Evolutionary conservation across 2,888 invertebrate genomes (phyloP).

Genomic region (Mesochorus sp.): DNA sequence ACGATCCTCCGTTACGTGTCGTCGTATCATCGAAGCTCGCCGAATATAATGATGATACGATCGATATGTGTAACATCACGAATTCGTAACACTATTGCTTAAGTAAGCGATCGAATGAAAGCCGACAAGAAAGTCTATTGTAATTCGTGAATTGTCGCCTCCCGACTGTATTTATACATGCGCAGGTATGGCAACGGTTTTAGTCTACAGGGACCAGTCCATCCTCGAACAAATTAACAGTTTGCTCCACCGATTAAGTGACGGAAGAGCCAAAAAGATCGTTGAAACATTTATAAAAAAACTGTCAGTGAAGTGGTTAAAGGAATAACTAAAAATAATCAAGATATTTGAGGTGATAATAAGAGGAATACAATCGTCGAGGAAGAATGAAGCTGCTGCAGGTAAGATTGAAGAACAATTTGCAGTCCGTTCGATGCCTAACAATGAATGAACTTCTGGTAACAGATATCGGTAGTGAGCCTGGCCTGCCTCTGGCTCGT

Average conservation of each 20-base stretch:
- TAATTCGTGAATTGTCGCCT: conserved; percentile 81
- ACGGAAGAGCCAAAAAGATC: conserved; percentile 60
- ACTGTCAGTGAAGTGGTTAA: conserved; percentile 46
- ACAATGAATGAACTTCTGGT: neutral
- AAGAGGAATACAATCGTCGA: conserved; percentile 63
- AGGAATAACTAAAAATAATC: neutral
- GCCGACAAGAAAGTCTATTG: conserved; percentile 81
- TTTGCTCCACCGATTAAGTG: conserved; percentile 63
- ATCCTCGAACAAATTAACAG: conserved; percentile 74
- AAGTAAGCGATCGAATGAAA: conserved; percentile 80
- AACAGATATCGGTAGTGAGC: conserved; percentile 67
- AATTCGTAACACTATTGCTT: conserved; percentile 80
- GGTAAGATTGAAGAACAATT: no score
- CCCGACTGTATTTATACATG: conserved; percentile 81
- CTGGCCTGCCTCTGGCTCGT: conserved; percentile 47
- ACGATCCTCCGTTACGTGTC: conserved; percentile 20
- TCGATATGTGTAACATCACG: conserved; percentile 76
- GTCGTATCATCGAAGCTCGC: neutral
- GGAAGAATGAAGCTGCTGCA: conserved; percentile 70
- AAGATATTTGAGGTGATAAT: conserved; percentile 63
- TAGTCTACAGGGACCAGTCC: conserved; percentile 77
- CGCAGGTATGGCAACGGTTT: conserved; percentile 77
- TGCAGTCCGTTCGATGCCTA: neutral
- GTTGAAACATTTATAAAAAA: conserved; percentile 52
- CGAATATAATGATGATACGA: conserved; percentile 26